Evolutionary conservation across 2,797 vertebrate species (phyloP).

Genomic region (Scarus forsteni): DNA sequence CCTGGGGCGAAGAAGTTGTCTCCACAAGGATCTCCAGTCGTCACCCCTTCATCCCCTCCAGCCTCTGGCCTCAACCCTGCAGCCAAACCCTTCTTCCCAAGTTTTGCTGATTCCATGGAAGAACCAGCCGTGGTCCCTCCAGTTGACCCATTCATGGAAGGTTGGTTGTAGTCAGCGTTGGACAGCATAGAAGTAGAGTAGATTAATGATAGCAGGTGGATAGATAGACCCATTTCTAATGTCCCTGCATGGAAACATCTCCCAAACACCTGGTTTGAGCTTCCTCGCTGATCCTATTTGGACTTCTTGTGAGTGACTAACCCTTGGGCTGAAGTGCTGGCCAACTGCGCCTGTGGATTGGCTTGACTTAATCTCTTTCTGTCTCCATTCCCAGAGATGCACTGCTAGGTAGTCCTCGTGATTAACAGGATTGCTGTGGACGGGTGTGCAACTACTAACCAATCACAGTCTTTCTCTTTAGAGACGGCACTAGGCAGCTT

Average conservation of each 20-base stretch:
- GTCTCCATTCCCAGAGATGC: slow-evolving; percentile 46
- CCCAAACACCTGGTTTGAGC: slow-evolving; percentile 51
- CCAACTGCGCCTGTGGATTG: slow-evolving; percentile 54
- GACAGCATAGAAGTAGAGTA: slow-evolving; percentile 51
- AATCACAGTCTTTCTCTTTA: slow-evolving; percentile 53
- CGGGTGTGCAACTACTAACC: slow-evolving; percentile 75
- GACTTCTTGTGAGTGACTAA: slow-evolving; percentile 75
- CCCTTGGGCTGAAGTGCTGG: slow-evolving; percentile 50
- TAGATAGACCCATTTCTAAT: slow-evolving; percentile 14
- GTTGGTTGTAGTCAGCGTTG: slow-evolving; percentile 81
- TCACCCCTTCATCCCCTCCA: slow-evolving; percentile 64
- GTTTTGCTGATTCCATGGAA: slow-evolving; percentile 78
- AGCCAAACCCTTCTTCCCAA: slow-evolving; percentile 86
- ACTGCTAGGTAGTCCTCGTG: slow-evolving; percentile 35
- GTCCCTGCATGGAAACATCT: slow-evolving; percentile 72
- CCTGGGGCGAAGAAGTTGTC: slow-evolving; percentile 61
- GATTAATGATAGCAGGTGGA: slow-evolving; percentile 7
- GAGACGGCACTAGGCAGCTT: slow-evolving; percentile 38
- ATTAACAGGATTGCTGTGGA: slow-evolving; percentile 72
- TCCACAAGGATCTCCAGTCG: slow-evolving; percentile 51
- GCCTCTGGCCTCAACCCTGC: slow-evolving; percentile 84
- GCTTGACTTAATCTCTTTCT: slow-evolving; percentile 55
- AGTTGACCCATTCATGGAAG: slow-evolving; percentile 73
- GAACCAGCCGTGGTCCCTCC: slow-evolving; percentile 53
- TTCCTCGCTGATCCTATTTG: slow-evolving; percentile 44